Percentiles rank a stretch among this genome's conserved stretches.
These are phyloP conservation scores for Melinaea menophilus DNA, from an alignment of 2,888 invertebrate species.

Conservation along the genomic window DNA sequence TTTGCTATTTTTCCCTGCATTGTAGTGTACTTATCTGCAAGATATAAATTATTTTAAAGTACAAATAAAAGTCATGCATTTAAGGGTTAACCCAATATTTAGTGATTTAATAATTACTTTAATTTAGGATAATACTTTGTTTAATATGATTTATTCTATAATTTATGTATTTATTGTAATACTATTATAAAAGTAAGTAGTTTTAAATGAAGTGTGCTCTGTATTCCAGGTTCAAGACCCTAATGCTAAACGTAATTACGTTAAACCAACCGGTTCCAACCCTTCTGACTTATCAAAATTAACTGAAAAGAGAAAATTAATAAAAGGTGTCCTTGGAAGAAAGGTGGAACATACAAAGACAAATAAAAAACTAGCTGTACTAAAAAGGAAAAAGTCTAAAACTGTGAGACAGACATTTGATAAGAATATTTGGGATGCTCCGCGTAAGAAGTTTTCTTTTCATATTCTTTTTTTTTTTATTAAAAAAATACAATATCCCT, in stretches of 20 bases:
- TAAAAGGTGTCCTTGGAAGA: conserved; percentile 72
- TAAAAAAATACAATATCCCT: no score
- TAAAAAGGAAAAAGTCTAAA: conserved; percentile 60
- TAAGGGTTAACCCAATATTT: no score
- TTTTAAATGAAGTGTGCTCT: neutral
- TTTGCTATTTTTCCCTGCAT: no score
- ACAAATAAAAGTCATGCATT: no score
- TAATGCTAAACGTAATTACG: conserved; percentile 75
- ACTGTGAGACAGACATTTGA: conserved; percentile 74
- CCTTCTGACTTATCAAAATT: conserved; percentile 68
- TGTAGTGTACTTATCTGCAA: no score
- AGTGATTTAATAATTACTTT: no score
- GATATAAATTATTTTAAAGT: no score
- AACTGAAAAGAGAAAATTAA: conserved; percentile 59
- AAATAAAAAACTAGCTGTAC: conserved; percentile 61
- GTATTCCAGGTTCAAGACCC: conserved; percentile 80
- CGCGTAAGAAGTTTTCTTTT: conserved; percentile 56
- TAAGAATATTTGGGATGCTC: conserved; percentile 82
- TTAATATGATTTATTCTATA: neutral
- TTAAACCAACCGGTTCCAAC: conserved; percentile 58
- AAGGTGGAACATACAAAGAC: conserved; percentile 70
- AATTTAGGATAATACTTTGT: no score
- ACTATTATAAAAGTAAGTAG: neutral
- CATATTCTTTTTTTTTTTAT: neutral
- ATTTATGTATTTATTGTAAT: neutral